Conservation (phyloP, 1,140 invertebrate species). For the Ephestia elutella region DNA sequence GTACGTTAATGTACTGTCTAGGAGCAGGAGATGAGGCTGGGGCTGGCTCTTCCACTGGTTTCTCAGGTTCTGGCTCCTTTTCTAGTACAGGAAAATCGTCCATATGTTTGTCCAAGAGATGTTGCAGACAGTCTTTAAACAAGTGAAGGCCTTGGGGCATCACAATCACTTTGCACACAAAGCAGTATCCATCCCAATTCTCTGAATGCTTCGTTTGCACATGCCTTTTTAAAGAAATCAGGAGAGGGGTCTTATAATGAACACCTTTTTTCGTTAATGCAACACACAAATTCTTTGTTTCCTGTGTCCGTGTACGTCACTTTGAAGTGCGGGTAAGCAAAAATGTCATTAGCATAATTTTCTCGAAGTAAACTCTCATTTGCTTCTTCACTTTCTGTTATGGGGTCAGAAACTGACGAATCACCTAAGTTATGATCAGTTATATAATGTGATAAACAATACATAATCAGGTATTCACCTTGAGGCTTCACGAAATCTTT, state of each 20-base stretch:
- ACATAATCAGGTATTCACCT: not conserved
- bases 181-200: constrained; percentile 65
- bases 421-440: not conserved
- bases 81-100: constrained; percentile 52
- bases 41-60: constrained; percentile 4
- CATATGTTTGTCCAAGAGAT: constrained; percentile 56
- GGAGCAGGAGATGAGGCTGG: constrained; percentile 8
- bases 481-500: not conserved
- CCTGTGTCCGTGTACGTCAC: constrained; percentile 37
- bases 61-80: constrained; percentile 11
- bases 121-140: constrained; percentile 58
- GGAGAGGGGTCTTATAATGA: constrained; percentile 51
- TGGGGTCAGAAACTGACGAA: not conserved
- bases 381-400: not conserved
- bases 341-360: constrained; percentile 31
- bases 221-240: constrained; percentile 65
- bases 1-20: constrained; percentile 43
- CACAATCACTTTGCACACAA: constrained; percentile 62
- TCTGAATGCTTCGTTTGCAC: constrained; percentile 55
- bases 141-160: constrained; percentile 46
- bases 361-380: not conserved
- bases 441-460: not conserved
- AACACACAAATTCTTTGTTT: constrained; percentile 58
- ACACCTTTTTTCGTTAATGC: constrained; percentile 48
- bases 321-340: constrained; percentile 60